Conservation (phyloP, 2,888 invertebrate species). For the Xestia sexstrigata region DNA sequence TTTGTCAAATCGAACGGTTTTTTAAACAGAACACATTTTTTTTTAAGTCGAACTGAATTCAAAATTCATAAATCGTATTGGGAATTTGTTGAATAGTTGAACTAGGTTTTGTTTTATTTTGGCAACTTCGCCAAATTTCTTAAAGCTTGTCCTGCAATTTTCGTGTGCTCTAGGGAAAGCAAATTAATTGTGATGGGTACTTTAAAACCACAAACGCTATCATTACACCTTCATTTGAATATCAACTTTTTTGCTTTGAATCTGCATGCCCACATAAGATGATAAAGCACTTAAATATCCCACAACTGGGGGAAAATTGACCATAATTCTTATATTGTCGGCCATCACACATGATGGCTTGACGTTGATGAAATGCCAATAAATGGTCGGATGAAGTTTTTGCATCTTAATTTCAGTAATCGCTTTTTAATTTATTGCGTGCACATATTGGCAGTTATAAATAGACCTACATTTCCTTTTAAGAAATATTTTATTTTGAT, state of each 20-base stretch:
- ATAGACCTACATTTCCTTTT: background rate
- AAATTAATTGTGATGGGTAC: background rate
- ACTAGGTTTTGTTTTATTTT: slow-evolving; percentile 15
- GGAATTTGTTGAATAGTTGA: background rate
- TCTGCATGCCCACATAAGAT: slow-evolving; percentile 38
- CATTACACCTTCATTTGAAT: slow-evolving; percentile 26
- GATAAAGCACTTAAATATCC: slow-evolving; percentile 53
- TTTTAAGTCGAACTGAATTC: slow-evolving; percentile 30
- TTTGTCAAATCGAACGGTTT: slow-evolving; percentile 80
- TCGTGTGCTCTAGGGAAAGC: background rate
- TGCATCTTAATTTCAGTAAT: slow-evolving; percentile 57
- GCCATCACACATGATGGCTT: slow-evolving; percentile 48
- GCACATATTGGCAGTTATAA: slow-evolving; percentile 10
- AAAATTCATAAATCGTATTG: slow-evolving; percentile 35
- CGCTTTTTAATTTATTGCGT: slow-evolving; percentile 43
- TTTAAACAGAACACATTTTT: slow-evolving; percentile 57
- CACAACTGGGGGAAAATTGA: slow-evolving; percentile 60
- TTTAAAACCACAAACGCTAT: slow-evolving; percentile 9
- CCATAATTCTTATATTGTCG: slow-evolving; percentile 62
- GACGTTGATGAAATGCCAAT: slow-evolving; percentile 69
- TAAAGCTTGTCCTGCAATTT: slow-evolving; percentile 1
- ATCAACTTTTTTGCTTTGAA: slow-evolving; percentile 30
- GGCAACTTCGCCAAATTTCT: slow-evolving; percentile 4
- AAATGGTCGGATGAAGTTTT: slow-evolving; percentile 52
- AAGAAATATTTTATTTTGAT: background rate